phyloP scores from a whole-genome alignment of 1,140 invertebrate genomes.

The Pogonus chalceus region DNA sequence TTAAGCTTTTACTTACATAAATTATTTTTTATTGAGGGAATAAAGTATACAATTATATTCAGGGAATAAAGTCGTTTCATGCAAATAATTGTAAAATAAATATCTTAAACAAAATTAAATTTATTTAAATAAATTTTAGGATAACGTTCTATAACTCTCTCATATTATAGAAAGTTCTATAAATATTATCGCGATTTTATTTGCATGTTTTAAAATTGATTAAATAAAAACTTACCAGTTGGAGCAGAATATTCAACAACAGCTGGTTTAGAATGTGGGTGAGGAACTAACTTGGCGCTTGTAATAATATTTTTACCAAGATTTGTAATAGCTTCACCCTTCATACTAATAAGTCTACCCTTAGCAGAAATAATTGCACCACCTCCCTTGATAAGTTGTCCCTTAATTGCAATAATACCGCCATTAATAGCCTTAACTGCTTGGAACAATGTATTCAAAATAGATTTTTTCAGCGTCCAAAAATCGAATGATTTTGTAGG shows the following conservation, averaged over 20 bases:
- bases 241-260: conserved; percentile 14
- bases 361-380: conserved; percentile 62
- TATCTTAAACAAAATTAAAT: too few relatives aligned
- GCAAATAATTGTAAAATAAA: too few relatives aligned
- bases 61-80: too few relatives aligned
- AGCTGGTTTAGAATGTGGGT: conserved; percentile 29
- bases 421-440: conserved; percentile 77
- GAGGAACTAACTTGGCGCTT: conserved; percentile 52
- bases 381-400: conserved; percentile 72
- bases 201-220: too few relatives aligned
- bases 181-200: too few relatives aligned
- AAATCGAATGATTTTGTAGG: conserved; percentile 51
- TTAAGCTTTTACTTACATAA: too few relatives aligned
- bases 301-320: conserved; percentile 65
- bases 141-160: too few relatives aligned
- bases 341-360: conserved; percentile 56
- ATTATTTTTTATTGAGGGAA: too few relatives aligned
- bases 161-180: too few relatives aligned
- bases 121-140: too few relatives aligned
- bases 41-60: too few relatives aligned
- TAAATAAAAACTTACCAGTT: conserved; percentile 12
- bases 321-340: conserved; percentile 63
- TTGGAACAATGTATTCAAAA: conserved; percentile 67
- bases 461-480: conserved; percentile 69
- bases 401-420: conserved; percentile 70